A percentile compares a stretch with the other conserved stretches of the same genome.
phyloP scores from a whole-genome alignment of 2,797 vertebrate species.

The Pipistrellus pipistrellus region DNA sequence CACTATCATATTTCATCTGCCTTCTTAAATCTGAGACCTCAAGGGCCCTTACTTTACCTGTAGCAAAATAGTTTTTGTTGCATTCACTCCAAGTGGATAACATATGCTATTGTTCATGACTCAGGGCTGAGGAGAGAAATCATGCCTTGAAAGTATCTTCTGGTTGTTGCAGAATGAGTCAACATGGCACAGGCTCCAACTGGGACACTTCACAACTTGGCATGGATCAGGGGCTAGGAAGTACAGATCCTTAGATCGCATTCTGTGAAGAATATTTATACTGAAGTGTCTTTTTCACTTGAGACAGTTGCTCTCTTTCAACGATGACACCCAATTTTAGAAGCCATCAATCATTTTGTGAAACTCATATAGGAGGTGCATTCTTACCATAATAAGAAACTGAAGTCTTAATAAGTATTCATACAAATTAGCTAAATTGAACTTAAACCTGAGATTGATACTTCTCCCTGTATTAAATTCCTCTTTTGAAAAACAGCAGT shows the following conservation, averaged over 20 bases:
- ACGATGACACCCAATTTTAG: constrained; percentile 25
- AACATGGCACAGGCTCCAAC: neutral
- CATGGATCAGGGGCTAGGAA: neutral
- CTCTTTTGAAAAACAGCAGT: constrained; percentile 19
- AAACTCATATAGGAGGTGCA: neutral
- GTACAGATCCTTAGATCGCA: neutral
- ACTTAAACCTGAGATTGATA: constrained; percentile 20
- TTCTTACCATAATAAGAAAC: neutral
- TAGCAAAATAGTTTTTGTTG: neutral
- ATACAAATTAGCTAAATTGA: constrained; percentile 29
- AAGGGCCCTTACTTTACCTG: constrained; percentile 22
- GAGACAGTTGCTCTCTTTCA: constrained; percentile 20
- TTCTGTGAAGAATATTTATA: constrained; percentile 18
- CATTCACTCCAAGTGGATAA: neutral
- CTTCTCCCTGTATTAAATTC: neutral
- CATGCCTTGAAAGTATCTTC: neutral
- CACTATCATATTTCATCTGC: neutral
- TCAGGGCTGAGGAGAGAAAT: neutral
- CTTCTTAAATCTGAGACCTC: constrained; percentile 12
- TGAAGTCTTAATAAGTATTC: constrained; percentile 29
- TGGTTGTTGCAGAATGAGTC: neutral
- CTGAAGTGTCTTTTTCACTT: neutral
- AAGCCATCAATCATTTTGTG: neutral
- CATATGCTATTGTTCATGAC: neutral
- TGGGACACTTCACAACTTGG: neutral